Evolutionary conservation across 2,888 invertebrate species (phyloP), one percentile per base, ranked within the genome.

Genomic region (Hirtodrosophila histrioides): DNA sequence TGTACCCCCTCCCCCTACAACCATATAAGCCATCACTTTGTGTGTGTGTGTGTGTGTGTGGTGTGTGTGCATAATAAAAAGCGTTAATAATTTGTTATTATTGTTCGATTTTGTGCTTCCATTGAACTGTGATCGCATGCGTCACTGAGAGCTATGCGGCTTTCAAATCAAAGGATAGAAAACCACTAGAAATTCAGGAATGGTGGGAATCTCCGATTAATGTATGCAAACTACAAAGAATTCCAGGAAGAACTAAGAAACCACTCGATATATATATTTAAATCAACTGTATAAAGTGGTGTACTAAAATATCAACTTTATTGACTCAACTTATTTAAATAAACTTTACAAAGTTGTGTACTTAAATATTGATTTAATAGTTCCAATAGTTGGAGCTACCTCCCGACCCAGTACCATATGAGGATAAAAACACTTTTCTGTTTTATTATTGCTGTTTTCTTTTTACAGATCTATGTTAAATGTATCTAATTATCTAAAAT

Each of bases 41-140:
- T 46, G 45, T 49, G 7, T 54, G 46, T 41, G 41, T 41, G 31
- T 60, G n/a, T n/a, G n/a, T n/a, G n/a, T n/a, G n/a, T n/a, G n/a
- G n/a, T n/a, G n/a, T n/a, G 29, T 64, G 57, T 68, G 77, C 54
- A 64, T 39, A 50, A 71, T 63, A 74, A 65, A 55, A 68, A 63
- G 75, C 63, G 69, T 62, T 80, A 79, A 72, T 64, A 70, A 75
- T 77, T 83, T 73, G 62, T 58, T 72, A 62, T 60, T 63, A 51
- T 54, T 63, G 57, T 50, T 64, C 33, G 64, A 67, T 75, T 49
- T 57, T 50, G 56, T 60, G 60, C 46, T 75, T 69, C 68, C 68
- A 86, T 65, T 82, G 68, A 79, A 86, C 66, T 69, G 63, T 62
- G 57, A 46, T 57, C 57, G 45, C 41, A 82, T 86, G 74, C 84